Evolutionary conservation across 2,888 invertebrate genomes (phyloP).

Genomic region (Polietes domitor): DNA sequence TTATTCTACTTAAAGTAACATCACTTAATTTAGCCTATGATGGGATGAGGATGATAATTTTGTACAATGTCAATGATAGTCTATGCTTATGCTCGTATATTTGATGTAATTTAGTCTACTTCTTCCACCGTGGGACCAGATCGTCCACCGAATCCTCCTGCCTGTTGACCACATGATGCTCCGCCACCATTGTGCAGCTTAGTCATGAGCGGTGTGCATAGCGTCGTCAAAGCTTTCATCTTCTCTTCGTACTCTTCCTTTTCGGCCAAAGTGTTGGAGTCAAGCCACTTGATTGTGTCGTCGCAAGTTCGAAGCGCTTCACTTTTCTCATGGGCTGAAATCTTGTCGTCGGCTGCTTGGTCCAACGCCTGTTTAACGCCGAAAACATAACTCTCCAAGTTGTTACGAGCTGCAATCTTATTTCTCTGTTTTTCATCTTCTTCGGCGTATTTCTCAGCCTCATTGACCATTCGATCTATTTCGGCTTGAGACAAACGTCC

Average conservation of each 20-base stretch:
- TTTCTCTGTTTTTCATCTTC: constrained; percentile 88
- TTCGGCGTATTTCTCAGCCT: constrained; percentile 88
- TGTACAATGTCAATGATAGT: neutral
- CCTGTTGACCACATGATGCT: constrained; percentile 81
- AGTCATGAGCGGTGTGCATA: constrained; percentile 76
- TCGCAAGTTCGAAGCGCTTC: constrained; percentile 85
- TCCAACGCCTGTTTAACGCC: constrained; percentile 86
- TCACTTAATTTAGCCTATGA: neutral
- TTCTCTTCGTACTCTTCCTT: constrained; percentile 86
- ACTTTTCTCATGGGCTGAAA: constrained; percentile 86
- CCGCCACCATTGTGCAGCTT: constrained; percentile 83
- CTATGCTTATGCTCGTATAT: neutral
- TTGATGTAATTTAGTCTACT: constrained; percentile 70
- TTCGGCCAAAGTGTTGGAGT: constrained; percentile 87
- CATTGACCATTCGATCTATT: constrained; percentile 89
- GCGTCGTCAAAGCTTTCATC: constrained; percentile 72
- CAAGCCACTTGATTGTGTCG: constrained; percentile 86
- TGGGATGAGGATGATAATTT: neutral
- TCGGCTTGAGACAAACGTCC: constrained; percentile 90
- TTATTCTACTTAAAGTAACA: neutral
- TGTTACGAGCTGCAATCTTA: constrained; percentile 85
- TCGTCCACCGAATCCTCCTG: constrained; percentile 83
- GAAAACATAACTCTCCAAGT: constrained; percentile 84
- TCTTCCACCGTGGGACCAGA: constrained; percentile 78
- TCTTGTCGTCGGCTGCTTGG: constrained; percentile 83